Conservation (phyloP, 2,113 vertebrate species). For the Dasyurus viverrinus region DNA sequence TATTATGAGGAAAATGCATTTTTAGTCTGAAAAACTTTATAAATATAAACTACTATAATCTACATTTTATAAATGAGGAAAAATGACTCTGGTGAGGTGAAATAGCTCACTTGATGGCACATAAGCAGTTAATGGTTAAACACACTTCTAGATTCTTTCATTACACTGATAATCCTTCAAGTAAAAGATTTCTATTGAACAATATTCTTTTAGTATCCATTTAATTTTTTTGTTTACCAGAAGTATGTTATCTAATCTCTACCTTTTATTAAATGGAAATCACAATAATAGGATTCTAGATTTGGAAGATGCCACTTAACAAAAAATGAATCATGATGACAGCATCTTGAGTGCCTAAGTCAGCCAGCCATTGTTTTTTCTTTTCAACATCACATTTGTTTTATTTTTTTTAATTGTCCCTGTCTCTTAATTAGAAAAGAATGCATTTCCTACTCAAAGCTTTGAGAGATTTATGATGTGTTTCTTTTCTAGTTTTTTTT, state of each 20-base stretch:
- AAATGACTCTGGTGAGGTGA: not conserved
- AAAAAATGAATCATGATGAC: not conserved
- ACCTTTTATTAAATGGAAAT: not conserved
- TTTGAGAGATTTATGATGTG: no score
- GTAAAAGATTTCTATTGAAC: not conserved
- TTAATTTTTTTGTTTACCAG: not conserved
- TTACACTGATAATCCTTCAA: not conserved
- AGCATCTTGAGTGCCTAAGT: not conserved
- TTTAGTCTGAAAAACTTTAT: not conserved
- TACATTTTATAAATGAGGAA: not conserved
- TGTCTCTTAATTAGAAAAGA: no score
- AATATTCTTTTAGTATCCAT: not conserved
- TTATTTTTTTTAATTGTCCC: no score
- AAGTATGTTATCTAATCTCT: not conserved
- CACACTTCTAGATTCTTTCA: not conserved
- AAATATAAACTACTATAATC: not conserved
- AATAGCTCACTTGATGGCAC: not conserved
- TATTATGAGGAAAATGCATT: not conserved
- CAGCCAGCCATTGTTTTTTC: no score
- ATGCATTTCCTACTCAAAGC: no score
- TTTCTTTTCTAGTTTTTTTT: no score
- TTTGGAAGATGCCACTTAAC: not conserved
- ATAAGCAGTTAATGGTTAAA: not conserved
- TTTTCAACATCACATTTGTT: no score
- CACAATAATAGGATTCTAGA: not conserved